A percentile compares a stretch with the other conserved stretches of the same genome.
These are phyloP conservation scores for Nasonia giraulti DNA, from an alignment of 1,140 invertebrate genomes.

Conservation along the genomic window DNA sequence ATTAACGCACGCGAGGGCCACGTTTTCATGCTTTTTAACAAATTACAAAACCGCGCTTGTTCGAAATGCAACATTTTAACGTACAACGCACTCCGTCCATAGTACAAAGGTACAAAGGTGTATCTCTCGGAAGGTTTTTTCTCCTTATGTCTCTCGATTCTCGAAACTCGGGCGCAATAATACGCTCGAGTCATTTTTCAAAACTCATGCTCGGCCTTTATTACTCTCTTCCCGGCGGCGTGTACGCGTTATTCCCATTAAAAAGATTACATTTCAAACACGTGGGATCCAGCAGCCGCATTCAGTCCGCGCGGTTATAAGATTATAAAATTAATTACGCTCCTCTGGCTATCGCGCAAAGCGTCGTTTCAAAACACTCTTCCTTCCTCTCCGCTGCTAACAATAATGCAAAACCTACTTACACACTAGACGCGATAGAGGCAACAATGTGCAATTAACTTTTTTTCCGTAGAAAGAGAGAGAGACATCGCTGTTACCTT, in stretches of 20 bases:
- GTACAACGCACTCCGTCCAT: too few relatives aligned
- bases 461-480: background rate
- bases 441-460: background rate
- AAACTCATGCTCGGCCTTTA: background rate
- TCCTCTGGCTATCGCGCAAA: constrained; percentile 10
- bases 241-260: constrained; percentile 11
- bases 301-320: background rate
- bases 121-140: background rate
- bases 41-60: background rate
- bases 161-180: background rate
- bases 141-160: background rate
- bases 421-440: background rate
- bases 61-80: background rate
- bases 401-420: constrained; percentile 31
- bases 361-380: constrained; percentile 33
- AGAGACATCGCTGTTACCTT: too few relatives aligned
- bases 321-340: constrained; percentile 41
- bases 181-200: background rate
- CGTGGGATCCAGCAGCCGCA: background rate
- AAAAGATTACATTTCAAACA: constrained; percentile 42
- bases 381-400: background rate
- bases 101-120: too few relatives aligned
- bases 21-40: background rate
- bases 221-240: background rate
- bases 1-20: background rate